Percentiles rank a stretch among this genome's conserved stretches.
phyloP scores from a whole-genome alignment of 2,888 invertebrate genomes.

The Erpobdella octoculata region DNA sequence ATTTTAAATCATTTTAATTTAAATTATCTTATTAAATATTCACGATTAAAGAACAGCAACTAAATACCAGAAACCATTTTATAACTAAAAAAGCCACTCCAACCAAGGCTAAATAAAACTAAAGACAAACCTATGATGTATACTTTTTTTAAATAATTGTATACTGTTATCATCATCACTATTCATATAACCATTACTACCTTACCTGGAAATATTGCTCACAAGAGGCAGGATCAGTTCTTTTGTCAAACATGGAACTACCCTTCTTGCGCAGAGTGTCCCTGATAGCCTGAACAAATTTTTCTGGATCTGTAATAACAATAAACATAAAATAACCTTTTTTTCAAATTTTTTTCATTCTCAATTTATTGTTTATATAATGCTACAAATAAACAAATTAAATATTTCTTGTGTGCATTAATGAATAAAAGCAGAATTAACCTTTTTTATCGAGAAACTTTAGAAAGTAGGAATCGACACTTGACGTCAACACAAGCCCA shows the following conservation, averaged over 20 bases:
- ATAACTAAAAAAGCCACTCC: too few relatives aligned
- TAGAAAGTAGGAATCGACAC: slow-evolving; percentile 66
- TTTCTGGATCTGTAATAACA: too few relatives aligned
- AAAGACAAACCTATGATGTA: too few relatives aligned
- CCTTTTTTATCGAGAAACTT: slow-evolving; percentile 55
- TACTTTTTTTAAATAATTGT: too few relatives aligned
- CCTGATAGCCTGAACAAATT: slow-evolving; percentile 65
- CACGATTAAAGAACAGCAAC: neutral
- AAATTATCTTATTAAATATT: neutral
- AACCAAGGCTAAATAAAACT: too few relatives aligned
- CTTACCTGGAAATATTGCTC: slow-evolving; percentile 83
- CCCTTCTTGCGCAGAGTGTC: slow-evolving; percentile 57
- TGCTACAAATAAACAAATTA: slow-evolving; percentile 34
- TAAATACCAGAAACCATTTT: too few relatives aligned
- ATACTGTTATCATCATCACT: neutral
- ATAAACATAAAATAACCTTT: too few relatives aligned
- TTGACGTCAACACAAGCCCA: slow-evolving; percentile 58
- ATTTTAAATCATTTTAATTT: neutral
- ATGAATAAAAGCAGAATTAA: neutral
- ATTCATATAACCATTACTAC: neutral
- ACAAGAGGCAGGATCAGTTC: slow-evolving; percentile 95
- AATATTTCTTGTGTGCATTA: neutral
- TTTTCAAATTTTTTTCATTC: neutral
- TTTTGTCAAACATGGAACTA: slow-evolving; percentile 77
- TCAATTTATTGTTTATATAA: neutral